phyloP scores from a whole-genome alignment of 2,113 vertebrate species.

The Saguinus midas region DNA sequence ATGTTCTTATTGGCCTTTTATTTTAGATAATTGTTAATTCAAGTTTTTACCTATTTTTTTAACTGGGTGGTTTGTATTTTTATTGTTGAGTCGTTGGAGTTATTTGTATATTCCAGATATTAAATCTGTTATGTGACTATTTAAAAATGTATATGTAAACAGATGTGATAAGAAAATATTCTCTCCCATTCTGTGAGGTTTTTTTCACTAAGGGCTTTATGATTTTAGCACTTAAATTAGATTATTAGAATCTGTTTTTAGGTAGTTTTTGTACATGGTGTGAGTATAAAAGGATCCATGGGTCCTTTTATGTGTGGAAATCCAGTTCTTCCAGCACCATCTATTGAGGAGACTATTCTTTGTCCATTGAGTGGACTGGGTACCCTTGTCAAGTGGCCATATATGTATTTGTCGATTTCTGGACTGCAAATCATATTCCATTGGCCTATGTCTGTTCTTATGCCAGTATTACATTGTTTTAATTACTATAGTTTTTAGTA shows the following conservation, averaged over 20 bases:
- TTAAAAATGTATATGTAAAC: not conserved
- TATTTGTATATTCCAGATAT: not conserved
- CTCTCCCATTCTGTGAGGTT: not conserved
- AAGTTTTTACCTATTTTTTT: not conserved
- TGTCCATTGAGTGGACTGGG: not conserved
- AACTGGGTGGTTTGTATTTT: not conserved
- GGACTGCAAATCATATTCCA: not conserved
- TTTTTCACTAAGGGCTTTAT: not conserved
- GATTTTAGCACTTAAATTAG: not conserved
- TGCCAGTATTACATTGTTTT: not conserved
- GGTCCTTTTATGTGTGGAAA: not conserved
- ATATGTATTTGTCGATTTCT: not conserved
- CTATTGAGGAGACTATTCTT: not conserved
- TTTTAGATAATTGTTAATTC: not conserved
- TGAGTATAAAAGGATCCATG: not conserved
- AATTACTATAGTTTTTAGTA: not conserved
- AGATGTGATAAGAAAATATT: not conserved
- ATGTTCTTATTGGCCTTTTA: not conserved
- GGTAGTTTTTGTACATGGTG: not conserved
- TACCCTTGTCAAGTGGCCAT: not conserved
- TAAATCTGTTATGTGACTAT: not conserved
- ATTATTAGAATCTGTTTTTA: not conserved
- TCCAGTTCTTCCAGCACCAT: not conserved
- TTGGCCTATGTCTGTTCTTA: not conserved
- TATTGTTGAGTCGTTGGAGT: not conserved